Evolutionary conservation across 1,140 invertebrate genomes (phyloP).

Genomic region (Homarus americanus): DNA sequence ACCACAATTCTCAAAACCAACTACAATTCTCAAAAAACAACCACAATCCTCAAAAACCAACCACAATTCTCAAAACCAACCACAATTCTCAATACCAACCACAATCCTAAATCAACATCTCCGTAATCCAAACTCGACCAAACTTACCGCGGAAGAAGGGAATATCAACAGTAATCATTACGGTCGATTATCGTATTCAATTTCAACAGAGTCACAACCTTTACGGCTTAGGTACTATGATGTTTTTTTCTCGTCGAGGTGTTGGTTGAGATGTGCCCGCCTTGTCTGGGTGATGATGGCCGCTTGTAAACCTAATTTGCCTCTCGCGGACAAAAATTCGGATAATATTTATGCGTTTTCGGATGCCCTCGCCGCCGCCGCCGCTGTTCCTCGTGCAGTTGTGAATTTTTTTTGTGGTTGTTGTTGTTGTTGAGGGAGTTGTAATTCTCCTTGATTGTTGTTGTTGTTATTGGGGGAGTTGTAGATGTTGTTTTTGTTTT

Average conservation of each 20-base stretch:
- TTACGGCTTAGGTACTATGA: neutral
- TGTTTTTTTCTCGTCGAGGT: neutral
- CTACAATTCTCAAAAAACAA: no score
- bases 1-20: no score
- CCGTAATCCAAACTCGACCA: neutral
- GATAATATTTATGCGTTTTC: conserved; percentile 61
- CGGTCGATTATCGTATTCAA: neutral
- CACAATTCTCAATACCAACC: neutral
- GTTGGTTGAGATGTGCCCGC: conserved; percentile 18
- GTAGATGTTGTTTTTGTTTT: no score
- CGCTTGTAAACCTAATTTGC: conserved; percentile 60
- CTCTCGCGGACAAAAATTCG: conserved; percentile 55
- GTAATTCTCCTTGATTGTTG: no score
- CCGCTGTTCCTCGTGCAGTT: no score
- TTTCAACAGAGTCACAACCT: neutral
- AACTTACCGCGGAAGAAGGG: no score
- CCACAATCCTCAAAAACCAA: no score
- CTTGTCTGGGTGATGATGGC: conserved; percentile 26
- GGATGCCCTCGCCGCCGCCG: no score
- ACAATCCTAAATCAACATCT: neutral
- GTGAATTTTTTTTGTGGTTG: no score
- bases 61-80: neutral
- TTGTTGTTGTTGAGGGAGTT: no score
- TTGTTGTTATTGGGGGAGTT: no score
- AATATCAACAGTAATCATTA: no score